Base-by-base conservation (phyloP, 2,888 invertebrate genomes). In the Caenorhabditis doughertyi region DNA sequence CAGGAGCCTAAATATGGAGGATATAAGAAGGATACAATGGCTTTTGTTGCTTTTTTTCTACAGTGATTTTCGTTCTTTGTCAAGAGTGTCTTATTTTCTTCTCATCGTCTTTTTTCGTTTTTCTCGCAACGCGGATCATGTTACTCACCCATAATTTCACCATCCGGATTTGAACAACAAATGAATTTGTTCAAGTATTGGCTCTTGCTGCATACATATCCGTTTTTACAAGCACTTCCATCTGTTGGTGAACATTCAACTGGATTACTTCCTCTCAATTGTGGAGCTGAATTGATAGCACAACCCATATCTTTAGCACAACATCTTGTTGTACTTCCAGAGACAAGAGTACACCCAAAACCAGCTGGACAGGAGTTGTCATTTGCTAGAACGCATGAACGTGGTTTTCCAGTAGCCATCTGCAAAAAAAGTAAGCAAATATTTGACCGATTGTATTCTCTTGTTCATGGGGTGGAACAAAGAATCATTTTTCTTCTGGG, bases 241-340 rank as follows among this genome's bases (percentile, higher is more conserved):
- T 77, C 87, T 18, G 82, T 84, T 47, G 88, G 84, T 21, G 87
- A 86, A 79, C 91, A 91, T 76, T 89, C 89, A 3, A 90, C 87
- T 21, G 87, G 85, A 23, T 88, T 89, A 42, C 74, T 81, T 16
- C 90, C 88, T 49, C 88, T 83, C 16, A 91, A 80, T 62, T 87
- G 89, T 23, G 90, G 90, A 18, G 91, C 91, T 9, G 90, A 89
- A 76, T 91, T 91, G 79, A 86, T 86, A 0, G 90, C 90, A 68
- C 91, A 91, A 18, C 91, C 91, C 73, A 89, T 86, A 80, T 90
- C 89, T 58, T 87, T 86, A 49, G 91, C 91, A 76, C 91, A 91
- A 71, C 91, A 91, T 83, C 87, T 64, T 0, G 91, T 91, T 18
- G 88, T 87, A 18, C 86, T 85, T 44, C 90, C 90, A 11, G 88